These are phyloP conservation scores for Heliconius aoede DNA, from an alignment of 2,888 invertebrate genomes.

Conservation along the genomic window DNA sequence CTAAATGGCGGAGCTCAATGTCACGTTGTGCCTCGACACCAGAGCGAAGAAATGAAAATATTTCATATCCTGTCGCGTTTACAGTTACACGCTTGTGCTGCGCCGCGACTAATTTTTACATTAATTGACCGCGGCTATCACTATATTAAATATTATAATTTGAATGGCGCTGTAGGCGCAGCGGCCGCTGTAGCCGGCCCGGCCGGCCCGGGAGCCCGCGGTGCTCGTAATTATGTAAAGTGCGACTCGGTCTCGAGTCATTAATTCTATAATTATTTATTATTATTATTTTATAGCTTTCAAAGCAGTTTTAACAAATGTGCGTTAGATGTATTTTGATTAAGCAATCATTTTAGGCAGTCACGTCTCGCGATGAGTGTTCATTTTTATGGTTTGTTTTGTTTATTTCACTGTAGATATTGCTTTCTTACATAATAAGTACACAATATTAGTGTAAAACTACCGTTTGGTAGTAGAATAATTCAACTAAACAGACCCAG, in stretches of 20 bases:
- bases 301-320: conserved; percentile 28
- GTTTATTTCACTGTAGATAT: not conserved
- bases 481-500: not conserved
- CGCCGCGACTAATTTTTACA: not conserved
- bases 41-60: no score
- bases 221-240: conserved; percentile 41
- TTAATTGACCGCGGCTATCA: conserved; percentile 29
- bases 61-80: no score
- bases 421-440: not conserved
- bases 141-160: conserved; percentile 37
- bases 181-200: no score
- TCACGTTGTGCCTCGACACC: no score
- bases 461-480: no score
- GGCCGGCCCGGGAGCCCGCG: conserved; percentile 29
- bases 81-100: no score
- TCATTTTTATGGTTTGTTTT: not conserved
- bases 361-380: not conserved
- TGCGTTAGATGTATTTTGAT: conserved; percentile 26
- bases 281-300: conserved; percentile 30
- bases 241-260: conserved; percentile 28
- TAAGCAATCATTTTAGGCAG: conserved; percentile 12
- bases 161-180: conserved; percentile 30
- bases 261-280: conserved; percentile 41
- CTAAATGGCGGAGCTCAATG: no score
- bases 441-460: no score